phyloP scores from a whole-genome alignment of 2,888 invertebrate species.

The Drosophila yooni region DNA sequence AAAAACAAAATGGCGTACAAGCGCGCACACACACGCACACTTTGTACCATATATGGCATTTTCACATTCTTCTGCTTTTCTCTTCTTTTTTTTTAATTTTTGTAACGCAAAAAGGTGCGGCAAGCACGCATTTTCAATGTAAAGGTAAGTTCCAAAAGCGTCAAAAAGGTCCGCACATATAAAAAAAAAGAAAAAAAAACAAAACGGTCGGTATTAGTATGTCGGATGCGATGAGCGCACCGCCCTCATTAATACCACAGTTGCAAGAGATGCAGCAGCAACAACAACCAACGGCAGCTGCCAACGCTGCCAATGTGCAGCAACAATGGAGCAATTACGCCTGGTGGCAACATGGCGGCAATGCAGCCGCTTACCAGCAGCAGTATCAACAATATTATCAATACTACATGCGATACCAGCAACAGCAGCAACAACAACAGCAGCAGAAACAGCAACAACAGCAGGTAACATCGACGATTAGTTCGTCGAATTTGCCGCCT shows the following conservation, averaged over 20 bases:
- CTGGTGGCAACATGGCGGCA: constrained; percentile 74
- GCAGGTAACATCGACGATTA: constrained; percentile 75
- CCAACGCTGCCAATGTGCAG: constrained; percentile 55
- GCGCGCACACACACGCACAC: not conserved
- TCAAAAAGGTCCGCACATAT: constrained; percentile 40
- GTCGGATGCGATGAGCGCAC: constrained; percentile 81
- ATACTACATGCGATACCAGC: constrained; percentile 82
- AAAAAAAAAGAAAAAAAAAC: constrained; percentile 10
- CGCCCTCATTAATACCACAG: constrained; percentile 80
- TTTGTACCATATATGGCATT: constrained; percentile 25
- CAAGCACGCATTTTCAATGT: constrained; percentile 12
- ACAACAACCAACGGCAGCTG: constrained; percentile 59
- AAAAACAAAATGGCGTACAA: constrained; percentile 57
- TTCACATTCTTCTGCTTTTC: constrained; percentile 16
- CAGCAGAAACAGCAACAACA: constrained; percentile 62
- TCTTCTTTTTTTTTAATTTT: constrained; percentile 8
- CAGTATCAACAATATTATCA: constrained; percentile 83
- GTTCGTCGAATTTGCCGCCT: constrained; percentile 85
- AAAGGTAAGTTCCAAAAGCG: constrained; percentile 61
- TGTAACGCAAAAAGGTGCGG: constrained; percentile 17
- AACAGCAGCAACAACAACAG: constrained; percentile 50
- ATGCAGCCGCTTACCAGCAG: constrained; percentile 71
- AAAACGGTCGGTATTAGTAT: constrained; percentile 43
- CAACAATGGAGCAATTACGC: constrained; percentile 71
- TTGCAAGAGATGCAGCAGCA: constrained; percentile 83